phyloP scores from a whole-genome alignment of 2,113 vertebrate species.

The Prolemur simus region DNA sequence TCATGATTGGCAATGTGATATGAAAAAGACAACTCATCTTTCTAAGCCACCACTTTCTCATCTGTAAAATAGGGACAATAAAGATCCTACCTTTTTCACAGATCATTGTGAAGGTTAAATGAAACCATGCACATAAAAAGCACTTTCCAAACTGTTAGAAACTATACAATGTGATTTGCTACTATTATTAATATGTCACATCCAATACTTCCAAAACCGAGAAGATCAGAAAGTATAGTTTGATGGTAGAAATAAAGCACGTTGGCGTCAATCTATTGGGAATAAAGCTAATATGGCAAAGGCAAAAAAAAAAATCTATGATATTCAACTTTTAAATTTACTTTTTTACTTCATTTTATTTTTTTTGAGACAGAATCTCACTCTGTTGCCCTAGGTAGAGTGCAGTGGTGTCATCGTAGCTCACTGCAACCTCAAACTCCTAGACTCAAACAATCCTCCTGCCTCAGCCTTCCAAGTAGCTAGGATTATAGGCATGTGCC shows the following conservation, averaged over 20 bases:
- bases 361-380: no score
- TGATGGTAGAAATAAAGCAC: conserved; percentile 40
- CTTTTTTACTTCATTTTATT: neutral
- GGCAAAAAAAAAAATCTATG: neutral
- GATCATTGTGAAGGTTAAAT: conserved; percentile 37
- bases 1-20: neutral
- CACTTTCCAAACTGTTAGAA: conserved; percentile 24
- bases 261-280: neutral
- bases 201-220: conserved; percentile 2
- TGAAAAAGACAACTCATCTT: conserved; percentile 2
- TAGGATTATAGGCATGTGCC: no score
- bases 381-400: no score
- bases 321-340: conserved; percentile 30
- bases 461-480: no score
- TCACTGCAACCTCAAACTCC: no score
- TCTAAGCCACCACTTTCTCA: conserved; percentile 18
- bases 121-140: conserved; percentile 21
- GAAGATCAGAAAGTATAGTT: conserved; percentile 34
- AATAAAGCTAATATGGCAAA: conserved; percentile 19
- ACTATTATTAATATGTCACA: conserved; percentile 19
- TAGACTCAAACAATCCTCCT: no score
- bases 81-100: neutral
- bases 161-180: conserved; percentile 17
- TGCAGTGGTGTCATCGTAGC: no score
- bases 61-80: conserved; percentile 5